Evolutionary conservation across 2,113 vertebrate genomes (phyloP).

Genomic region (Terrapene triunguis): DNA sequence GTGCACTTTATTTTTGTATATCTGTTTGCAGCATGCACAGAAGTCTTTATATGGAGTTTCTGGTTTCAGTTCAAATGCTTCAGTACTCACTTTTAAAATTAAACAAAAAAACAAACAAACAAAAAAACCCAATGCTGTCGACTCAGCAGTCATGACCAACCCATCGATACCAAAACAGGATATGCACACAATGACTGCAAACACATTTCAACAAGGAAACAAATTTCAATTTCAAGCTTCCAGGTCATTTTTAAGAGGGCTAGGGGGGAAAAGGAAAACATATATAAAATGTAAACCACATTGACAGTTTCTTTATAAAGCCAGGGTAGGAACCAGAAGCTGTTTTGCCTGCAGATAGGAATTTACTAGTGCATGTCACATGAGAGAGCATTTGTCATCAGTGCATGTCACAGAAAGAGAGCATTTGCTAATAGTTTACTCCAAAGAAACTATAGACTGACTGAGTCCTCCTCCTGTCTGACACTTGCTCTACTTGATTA

Average conservation of each 20-base stretch:
- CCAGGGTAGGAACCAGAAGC: neutral
- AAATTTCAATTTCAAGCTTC: slow-evolving; percentile 21
- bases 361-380: slow-evolving; percentile 35
- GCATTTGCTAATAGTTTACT: slow-evolving; percentile 16
- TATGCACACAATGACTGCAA: neutral
- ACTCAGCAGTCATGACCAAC: slow-evolving; percentile 33
- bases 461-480: slow-evolving; percentile 21
- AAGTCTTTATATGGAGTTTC: neutral
- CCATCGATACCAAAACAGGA: neutral
- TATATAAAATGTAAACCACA: neutral
- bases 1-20: neutral
- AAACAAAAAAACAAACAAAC: neutral
- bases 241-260: neutral
- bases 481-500: slow-evolving; percentile 62
- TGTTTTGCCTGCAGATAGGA: slow-evolving; percentile 19
- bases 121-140: slow-evolving; percentile 2
- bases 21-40: neutral
- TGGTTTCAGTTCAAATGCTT: neutral
- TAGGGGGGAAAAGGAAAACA: neutral
- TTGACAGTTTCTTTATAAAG: slow-evolving; percentile 8
- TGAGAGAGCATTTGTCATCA: neutral
- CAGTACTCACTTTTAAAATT: neutral
- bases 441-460: neutral
- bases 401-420: neutral
- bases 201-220: neutral